Conservation (phyloP, 1,140 invertebrate genomes). For the Pantala flavescens region DNA sequence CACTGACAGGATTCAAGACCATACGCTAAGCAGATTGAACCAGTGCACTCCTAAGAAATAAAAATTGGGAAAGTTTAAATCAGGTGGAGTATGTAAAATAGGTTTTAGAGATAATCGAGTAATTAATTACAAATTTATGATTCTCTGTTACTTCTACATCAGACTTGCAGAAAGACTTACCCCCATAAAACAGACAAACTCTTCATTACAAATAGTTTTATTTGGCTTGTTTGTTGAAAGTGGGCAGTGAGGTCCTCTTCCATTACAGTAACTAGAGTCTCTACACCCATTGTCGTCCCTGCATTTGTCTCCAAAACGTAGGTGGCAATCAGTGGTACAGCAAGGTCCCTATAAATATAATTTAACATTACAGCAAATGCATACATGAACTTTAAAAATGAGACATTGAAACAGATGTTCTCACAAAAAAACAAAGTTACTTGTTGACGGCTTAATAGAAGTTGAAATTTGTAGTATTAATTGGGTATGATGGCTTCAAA, state of each 20-base stretch:
- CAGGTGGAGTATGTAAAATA: neutral
- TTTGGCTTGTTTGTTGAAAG: constrained; percentile 86
- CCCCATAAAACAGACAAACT: constrained; percentile 90
- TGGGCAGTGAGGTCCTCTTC: constrained; percentile 70
- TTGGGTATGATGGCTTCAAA: too few species aligned
- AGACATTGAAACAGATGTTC: too few species aligned
- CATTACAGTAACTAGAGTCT: constrained; percentile 81
- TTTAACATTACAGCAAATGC: constrained; percentile 25
- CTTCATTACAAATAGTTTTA: constrained; percentile 87
- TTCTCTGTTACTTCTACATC: too few species aligned
- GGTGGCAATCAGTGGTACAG: constrained; percentile 77
- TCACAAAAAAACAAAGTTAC: too few species aligned
- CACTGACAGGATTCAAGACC: constrained; percentile 94
- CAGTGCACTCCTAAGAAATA: constrained; percentile 67
- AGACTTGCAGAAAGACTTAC: constrained; percentile 41
- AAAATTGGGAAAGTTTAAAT: constrained; percentile 20
- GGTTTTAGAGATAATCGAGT: neutral
- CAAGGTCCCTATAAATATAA: constrained; percentile 72
- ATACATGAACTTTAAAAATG: constrained; percentile 15
- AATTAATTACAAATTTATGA: too few species aligned
- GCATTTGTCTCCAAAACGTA: constrained; percentile 79
- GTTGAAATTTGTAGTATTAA: too few species aligned
- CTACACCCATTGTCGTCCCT: constrained; percentile 89
- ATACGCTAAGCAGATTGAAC: constrained; percentile 85
- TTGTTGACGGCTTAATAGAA: too few species aligned